Conservation (phyloP, 2,888 invertebrate genomes). For the Drosophila planitibia region DNA sequence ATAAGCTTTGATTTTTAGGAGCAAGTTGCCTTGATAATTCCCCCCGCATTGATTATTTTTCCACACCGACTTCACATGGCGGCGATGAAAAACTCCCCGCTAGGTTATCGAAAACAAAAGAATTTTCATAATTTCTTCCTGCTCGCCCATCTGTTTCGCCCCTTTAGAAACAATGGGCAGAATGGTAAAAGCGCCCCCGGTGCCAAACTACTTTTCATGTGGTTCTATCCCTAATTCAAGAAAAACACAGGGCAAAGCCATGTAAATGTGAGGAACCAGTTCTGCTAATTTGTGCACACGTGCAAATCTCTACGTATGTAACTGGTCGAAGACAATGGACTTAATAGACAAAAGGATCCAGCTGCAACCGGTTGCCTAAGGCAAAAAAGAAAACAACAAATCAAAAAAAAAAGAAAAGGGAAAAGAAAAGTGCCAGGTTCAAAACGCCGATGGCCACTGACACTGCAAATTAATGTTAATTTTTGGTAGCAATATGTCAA, state of each 20-base stretch:
- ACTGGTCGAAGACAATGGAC: constrained; percentile 46
- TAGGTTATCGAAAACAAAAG: constrained; percentile 50
- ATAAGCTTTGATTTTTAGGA: constrained; percentile 37
- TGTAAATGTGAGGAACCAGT: constrained; percentile 66
- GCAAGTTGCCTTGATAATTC: neutral
- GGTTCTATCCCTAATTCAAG: constrained; percentile 43
- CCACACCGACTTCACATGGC: constrained; percentile 39
- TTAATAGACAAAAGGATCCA: constrained; percentile 53
- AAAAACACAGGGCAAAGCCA: constrained; percentile 54
- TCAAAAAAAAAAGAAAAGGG: neutral
- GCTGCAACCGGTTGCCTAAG: constrained; percentile 49
- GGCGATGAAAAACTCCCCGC: constrained; percentile 31
- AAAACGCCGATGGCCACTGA: constrained; percentile 62
- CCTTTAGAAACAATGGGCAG: constrained; percentile 59
- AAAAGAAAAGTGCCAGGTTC: constrained; percentile 48
- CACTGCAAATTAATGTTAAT: constrained; percentile 80
- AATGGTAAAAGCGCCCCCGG: constrained; percentile 56
- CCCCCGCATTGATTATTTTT: constrained; percentile 34
- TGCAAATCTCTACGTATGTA: constrained; percentile 62
- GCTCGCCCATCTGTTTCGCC: constrained; percentile 54
- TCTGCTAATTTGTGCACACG: constrained; percentile 78
- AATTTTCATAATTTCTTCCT: constrained; percentile 66
- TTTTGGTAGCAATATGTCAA: constrained; percentile 75
- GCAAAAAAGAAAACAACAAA: neutral
- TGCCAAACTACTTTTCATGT: constrained; percentile 48